A percentile compares a stretch with the other conserved stretches of the same genome.
Conservation (phyloP, 2,888 invertebrate species). For the Geophilus truncorum region DNA sequence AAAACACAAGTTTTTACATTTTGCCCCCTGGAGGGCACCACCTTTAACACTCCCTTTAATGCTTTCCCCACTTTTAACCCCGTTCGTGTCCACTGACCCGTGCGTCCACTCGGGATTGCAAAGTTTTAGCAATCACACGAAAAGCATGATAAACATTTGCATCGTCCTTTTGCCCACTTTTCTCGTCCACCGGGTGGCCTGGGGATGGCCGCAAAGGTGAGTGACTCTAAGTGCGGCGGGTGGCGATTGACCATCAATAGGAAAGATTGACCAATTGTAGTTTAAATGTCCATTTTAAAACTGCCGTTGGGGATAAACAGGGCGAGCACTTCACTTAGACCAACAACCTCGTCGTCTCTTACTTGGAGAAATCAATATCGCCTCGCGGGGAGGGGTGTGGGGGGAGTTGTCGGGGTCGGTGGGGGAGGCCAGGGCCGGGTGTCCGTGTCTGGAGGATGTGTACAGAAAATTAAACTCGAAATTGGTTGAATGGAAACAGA, state of each 20-base stretch:
- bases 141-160: background rate
- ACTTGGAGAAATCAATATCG: constrained; percentile 32
- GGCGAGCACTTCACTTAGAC: constrained; percentile 25
- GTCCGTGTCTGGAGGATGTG: constrained; percentile 10
- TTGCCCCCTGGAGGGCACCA: background rate
- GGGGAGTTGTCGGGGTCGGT: background rate
- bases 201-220: background rate
- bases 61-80: background rate
- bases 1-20: too few species aligned
- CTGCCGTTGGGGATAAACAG: constrained; percentile 32
- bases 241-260: constrained; percentile 33
- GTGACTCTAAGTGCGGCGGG: background rate
- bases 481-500: constrained; percentile 4
- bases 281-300: constrained; percentile 34
- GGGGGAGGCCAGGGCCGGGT: background rate
- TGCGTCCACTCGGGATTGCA: background rate
- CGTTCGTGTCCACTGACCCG: background rate
- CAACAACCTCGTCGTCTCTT: constrained; percentile 7
- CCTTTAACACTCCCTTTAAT: background rate
- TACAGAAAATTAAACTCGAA: constrained; percentile 10
- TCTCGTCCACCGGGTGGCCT: too few species aligned
- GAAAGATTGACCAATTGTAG: constrained; percentile 31
- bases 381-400: background rate
- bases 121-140: background rate
- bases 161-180: background rate